Evolutionary conservation across 1,140 invertebrate species (phyloP).

Genomic region (Aphelinus certus): DNA sequence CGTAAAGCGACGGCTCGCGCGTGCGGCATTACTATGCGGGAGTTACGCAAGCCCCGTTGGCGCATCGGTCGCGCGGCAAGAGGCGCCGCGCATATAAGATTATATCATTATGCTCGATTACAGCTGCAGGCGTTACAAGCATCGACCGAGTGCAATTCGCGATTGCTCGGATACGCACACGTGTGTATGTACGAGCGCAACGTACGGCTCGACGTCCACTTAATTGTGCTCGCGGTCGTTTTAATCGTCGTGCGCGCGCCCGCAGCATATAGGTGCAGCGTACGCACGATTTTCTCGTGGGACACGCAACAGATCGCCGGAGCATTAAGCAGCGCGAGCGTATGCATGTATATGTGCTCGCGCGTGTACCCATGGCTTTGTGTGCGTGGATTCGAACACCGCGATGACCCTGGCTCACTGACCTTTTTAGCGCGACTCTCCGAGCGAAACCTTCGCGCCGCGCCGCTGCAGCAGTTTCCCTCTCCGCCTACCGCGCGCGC

Average conservation of each 20-base stretch:
- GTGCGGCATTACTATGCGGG: too few relatives aligned
- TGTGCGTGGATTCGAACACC: conserved; percentile 17
- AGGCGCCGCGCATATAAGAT: too few relatives aligned
- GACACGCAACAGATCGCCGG: too few relatives aligned
- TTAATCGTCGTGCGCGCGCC: conserved; percentile 17
- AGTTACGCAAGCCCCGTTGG: too few relatives aligned
- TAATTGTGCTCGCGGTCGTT: conserved; percentile 19
- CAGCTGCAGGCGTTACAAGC: too few relatives aligned
- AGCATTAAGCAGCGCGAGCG: too few relatives aligned
- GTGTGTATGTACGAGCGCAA: conserved; percentile 23
- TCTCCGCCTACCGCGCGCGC: neutral
- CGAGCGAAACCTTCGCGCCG: conserved; percentile 39
- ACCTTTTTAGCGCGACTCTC: conserved; percentile 45
- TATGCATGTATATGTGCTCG: neutral
- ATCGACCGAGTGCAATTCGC: too few relatives aligned
- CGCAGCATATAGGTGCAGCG: too few relatives aligned
- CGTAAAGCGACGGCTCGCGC: too few relatives aligned
- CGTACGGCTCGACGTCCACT: conserved; percentile 15
- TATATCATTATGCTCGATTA: too few relatives aligned
- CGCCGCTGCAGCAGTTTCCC: conserved; percentile 1
- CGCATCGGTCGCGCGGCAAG: too few relatives aligned
- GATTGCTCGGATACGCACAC: neutral
- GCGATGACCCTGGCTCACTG: conserved; percentile 51
- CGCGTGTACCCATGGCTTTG: neutral
- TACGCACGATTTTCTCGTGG: too few relatives aligned